Conservation (phyloP, 53 echinoderm and acorn worm species). For the Echinometra lucunter region DNA sequence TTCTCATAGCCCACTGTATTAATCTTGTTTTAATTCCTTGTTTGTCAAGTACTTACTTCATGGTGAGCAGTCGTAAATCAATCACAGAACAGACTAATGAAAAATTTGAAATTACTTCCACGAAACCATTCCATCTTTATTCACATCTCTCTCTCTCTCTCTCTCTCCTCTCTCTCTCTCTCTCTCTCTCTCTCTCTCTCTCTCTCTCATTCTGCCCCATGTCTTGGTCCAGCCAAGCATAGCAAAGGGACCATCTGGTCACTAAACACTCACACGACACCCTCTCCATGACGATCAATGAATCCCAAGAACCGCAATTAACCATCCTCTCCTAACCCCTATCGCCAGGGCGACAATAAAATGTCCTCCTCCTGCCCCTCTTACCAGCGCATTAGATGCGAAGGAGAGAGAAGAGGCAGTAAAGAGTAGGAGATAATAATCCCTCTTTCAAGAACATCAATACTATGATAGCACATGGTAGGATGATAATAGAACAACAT, state of each 20-base stretch:
- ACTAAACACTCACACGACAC: conserved; percentile 66
- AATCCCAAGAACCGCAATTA: conserved; percentile 54
- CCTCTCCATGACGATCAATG: conserved; percentile 45
- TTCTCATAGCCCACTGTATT: neutral
- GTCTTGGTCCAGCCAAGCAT: conserved; percentile 8
- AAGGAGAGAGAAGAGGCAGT: conserved; percentile 40
- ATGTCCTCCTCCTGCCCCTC: conserved; percentile 46
- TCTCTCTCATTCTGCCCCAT: neutral
- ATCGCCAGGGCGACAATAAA: conserved; percentile 30
- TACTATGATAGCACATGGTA: neutral
- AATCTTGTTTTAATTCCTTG: neutral
- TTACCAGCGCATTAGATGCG: conserved; percentile 35
- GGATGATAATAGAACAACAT: conserved; percentile 25
- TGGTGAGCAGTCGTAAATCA: neutral
- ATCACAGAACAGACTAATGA: neutral
- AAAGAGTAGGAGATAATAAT: conserved; percentile 2
- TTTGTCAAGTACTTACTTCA: neutral
- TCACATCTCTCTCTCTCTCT: neutral
- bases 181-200: neutral
- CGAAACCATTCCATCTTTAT: neutral
- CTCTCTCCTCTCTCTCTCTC: neutral
- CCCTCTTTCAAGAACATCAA: conserved; percentile 37
- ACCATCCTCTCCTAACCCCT: neutral
- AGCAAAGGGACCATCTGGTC: conserved; percentile 41
- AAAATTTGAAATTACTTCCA: neutral